Base-by-base conservation (phyloP, 2,797 vertebrate species). In the Mareca penelope region DNA sequence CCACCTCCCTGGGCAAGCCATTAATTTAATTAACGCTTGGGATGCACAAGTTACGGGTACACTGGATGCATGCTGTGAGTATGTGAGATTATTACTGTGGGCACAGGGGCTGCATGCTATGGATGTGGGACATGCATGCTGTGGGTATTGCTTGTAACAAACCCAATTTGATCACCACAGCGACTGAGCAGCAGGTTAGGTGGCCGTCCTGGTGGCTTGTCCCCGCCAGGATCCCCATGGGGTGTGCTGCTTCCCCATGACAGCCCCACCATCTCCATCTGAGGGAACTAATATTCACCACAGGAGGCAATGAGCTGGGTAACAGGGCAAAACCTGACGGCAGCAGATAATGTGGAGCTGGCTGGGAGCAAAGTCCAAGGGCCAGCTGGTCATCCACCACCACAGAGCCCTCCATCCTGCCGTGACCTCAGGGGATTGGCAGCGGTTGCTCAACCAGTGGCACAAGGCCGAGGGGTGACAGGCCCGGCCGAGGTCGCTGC, bases 331-430 rank as follows among this genome's bases (percentile, higher is more conserved):
- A 71, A 39, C 10, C 35, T 68, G 40, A 56, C 48, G 23, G 44
- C 18, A 15, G 15, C 61, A 39, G 46, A 73, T 48, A 2, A 6
- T 26, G 37, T 0, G 0, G 64, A 80, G 17, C 22, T 1, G 1
- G 42, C 16, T 3, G 9, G n/a, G 67, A 81, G 35, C 0, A 0
- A 90, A 76, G 83, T 37, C 57, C 80, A 81, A 72, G 76, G 70
- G 35, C 46, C 4, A 2, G 39, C 39, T 89, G 79, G 81, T 82
- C 76, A 93, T 40, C 63, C n/a, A 52, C 21, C 0, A 0, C 57
- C 24, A 61, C 1, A 2, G 39, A 71, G 80, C 80, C 29, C 31
- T 90, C 67, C 44, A 48, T 35, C 37, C 73, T 33, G 35, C 40
- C 2, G 1, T 80, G 78, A 94, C 53, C 68, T 76, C 53, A 29